Percentiles rank a stretch among this genome's conserved stretches.
phyloP scores from a whole-genome alignment of 2,888 invertebrate genomes.

The Muschampia staudingeri region DNA sequence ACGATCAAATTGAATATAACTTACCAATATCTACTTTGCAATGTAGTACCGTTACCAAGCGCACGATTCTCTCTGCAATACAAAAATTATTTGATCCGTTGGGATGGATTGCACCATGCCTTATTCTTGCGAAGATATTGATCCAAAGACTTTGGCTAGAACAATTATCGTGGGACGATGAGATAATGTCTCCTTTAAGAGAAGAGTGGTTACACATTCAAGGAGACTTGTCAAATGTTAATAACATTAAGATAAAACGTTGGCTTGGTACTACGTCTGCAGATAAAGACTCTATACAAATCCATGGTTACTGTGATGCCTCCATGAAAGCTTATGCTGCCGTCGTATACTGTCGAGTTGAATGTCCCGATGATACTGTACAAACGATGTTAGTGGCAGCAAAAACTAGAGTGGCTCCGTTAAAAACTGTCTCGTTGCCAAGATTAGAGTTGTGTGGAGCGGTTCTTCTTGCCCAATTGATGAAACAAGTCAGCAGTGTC shows the following conservation, averaged over 20 bases:
- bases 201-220: neutral
- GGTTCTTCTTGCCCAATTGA: neutral
- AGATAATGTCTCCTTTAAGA: neutral
- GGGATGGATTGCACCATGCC: neutral
- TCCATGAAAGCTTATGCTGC: neutral
- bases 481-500: neutral
- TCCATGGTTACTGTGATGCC: neutral
- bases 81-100: conserved; percentile 1
- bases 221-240: neutral
- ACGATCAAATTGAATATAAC: too few relatives aligned
- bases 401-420: neutral
- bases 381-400: neutral
- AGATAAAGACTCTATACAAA: neutral
- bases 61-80: neutral
- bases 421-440: neutral
- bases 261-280: neutral
- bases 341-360: neutral
- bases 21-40: neutral
- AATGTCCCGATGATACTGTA: neutral
- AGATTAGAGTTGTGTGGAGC: neutral
- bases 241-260: neutral
- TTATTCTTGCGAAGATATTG: neutral
- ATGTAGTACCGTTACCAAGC: neutral
- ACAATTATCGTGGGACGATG: neutral
- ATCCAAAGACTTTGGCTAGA: neutral